A percentile compares a stretch with the other conserved stretches of the same genome.
phyloP scores from a whole-genome alignment of 1,140 invertebrate genomes.

The Pantala flavescens region DNA sequence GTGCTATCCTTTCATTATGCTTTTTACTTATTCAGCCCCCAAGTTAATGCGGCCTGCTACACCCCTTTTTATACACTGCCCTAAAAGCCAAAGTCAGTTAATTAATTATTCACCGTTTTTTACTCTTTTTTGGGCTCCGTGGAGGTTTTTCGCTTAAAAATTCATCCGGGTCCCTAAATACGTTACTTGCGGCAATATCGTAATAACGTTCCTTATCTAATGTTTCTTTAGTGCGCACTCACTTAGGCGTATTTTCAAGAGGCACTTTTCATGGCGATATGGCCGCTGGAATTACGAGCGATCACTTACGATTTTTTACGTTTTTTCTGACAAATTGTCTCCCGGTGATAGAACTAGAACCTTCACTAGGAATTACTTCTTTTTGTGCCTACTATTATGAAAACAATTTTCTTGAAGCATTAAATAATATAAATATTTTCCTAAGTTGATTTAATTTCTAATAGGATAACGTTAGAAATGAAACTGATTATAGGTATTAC shows the following conservation, averaged over 20 bases:
- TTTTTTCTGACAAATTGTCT: too few species aligned
- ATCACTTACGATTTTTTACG: too few species aligned
- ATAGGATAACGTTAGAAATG: too few species aligned
- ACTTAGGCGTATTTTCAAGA: background rate
- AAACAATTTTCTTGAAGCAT: too few species aligned
- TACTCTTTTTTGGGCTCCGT: background rate
- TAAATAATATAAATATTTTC: too few species aligned
- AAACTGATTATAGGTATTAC: too few species aligned
- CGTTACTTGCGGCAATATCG: background rate
- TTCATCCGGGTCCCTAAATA: background rate
- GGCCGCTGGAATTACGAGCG: too few species aligned
- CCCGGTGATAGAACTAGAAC: too few species aligned
- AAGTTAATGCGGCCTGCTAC: background rate
- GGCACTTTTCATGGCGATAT: background rate
- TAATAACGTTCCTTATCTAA: background rate
- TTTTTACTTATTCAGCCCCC: constrained; percentile 8
- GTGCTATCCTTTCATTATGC: background rate
- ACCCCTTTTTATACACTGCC: background rate
- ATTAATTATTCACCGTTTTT: background rate
- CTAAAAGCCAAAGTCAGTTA: constrained; percentile 2
- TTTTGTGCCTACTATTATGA: too few species aligned
- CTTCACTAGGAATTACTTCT: too few species aligned
- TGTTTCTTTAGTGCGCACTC: background rate
- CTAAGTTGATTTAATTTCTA: too few species aligned
- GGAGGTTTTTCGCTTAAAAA: background rate